Conservation (phyloP, 2,888 invertebrate species). For the Lysandra bellargus region DNA sequence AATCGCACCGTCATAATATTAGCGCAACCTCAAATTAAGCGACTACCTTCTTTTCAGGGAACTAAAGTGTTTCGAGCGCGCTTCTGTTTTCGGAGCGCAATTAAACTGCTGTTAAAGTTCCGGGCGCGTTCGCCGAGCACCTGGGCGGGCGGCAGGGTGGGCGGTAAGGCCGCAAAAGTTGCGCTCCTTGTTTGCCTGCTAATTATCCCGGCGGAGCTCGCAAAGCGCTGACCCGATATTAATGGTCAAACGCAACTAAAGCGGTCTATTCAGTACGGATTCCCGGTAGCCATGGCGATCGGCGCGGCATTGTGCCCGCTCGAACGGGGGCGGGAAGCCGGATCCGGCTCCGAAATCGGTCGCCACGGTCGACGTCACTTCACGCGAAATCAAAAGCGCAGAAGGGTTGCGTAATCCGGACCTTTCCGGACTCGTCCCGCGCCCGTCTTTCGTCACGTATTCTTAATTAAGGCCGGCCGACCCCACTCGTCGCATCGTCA, state of each 20-base stretch:
- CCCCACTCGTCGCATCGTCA: conserved; percentile 73
- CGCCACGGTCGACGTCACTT: conserved; percentile 70
- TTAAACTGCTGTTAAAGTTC: conserved; percentile 80
- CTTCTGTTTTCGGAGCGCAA: conserved; percentile 77
- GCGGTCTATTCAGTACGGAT: conserved; percentile 63
- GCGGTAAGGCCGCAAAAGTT: conserved; percentile 61
- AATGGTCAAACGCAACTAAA: conserved; percentile 73
- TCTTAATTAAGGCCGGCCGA: conserved; percentile 78
- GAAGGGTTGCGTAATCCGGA: conserved; percentile 78
- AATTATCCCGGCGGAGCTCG: conserved; percentile 72
- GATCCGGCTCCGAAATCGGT: conserved; percentile 78
- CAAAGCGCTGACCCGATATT: conserved; percentile 69
- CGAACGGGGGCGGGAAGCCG: conserved; percentile 76
- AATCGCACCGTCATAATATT: conserved; percentile 28
- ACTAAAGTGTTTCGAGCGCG: conserved; percentile 74
- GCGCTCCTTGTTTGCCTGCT: conserved; percentile 76
- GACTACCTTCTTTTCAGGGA: conserved; percentile 70
- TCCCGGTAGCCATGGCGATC: conserved; percentile 72
- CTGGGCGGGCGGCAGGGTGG: conserved; percentile 56
- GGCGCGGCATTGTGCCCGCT: conserved; percentile 69
- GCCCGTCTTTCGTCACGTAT: conserved; percentile 81
- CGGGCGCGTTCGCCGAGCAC: conserved; percentile 74
- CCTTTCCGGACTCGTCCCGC: conserved; percentile 77
- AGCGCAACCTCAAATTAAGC: conserved; percentile 49
- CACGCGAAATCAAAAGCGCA: conserved; percentile 79